Percentiles rank a stretch among this genome's conserved stretches.
These are phyloP conservation scores for Lasioglossum baleicum DNA, from an alignment of 1,140 invertebrate genomes.

Conservation along the genomic window DNA sequence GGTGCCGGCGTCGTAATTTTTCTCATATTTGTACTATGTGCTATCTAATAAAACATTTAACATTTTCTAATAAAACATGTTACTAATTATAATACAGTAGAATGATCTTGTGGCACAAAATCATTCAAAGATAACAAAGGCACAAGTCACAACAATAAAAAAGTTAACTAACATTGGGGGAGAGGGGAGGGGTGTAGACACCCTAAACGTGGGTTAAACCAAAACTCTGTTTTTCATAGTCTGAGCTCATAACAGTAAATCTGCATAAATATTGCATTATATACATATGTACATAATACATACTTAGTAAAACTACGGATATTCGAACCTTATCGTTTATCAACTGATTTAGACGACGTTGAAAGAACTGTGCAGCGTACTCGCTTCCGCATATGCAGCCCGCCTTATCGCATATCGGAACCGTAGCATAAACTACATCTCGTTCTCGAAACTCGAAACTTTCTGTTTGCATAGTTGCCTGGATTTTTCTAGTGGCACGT, in stretches of 20 bases:
- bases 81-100: no score
- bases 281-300: neutral
- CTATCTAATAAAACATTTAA: no score
- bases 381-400: slow-evolving; percentile 22
- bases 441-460: slow-evolving; percentile 26
- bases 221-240: neutral
- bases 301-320: slow-evolving; percentile 23
- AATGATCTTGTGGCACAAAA: no score
- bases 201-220: neutral
- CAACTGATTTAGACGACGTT: slow-evolving; percentile 30
- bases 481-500: slow-evolving; percentile 5
- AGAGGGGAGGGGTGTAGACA: no score
- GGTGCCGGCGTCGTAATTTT: no score
- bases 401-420: slow-evolving; percentile 30
- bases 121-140: no score
- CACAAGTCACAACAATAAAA: no score
- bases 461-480: slow-evolving; percentile 12
- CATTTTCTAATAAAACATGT: no score
- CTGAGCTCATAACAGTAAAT: slow-evolving; percentile 26
- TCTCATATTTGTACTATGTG: no score
- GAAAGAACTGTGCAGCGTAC: slow-evolving; percentile 30
- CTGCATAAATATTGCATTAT: slow-evolving; percentile 12
- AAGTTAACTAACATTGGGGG: no score
- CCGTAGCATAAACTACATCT: slow-evolving; percentile 29
- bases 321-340: slow-evolving; percentile 39